Base-by-base conservation (phyloP, 1,140 invertebrate genomes). In the Apocrypta bakeri region DNA sequence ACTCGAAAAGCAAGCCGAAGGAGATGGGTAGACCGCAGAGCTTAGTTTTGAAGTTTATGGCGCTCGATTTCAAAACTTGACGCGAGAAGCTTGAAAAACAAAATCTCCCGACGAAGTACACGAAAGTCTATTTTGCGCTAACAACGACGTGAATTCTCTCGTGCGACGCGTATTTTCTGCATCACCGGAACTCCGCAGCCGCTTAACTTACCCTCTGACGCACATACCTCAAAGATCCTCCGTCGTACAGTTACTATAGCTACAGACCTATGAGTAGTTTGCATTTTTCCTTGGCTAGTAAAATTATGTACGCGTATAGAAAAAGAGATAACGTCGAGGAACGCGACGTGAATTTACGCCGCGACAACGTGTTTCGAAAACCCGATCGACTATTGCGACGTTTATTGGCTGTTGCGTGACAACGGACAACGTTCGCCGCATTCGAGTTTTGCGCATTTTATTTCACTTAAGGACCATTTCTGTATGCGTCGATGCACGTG, bases 311-410 rank as follows among this genome's bases (percentile, higher is more conserved):
- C 64, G 24, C 24, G 24, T n/a, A 14, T 7, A 14, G n/a, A 24
- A 24, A 0, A 11, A 21, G 11, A 29, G 25, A 21, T 33, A 31
- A 12, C 27, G 27, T 71, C 69, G 33, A 71, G 33, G 9, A 24
- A 73, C 25, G 21, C 21, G 71, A 73, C n/a, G 71, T 8, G 33
- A 73, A 73, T 73, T 73, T 73, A 73, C 37, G 63, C 2, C 1
- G 71, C 14, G 71, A 8, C 24, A 21, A 73, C 71, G 71, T 73
- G 71, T n/a, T 40, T 48, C 33, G 71, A 40, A 73, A 73, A 48
- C 25, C 33, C n/a, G 40, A 73, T 73, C 3, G 24, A 73, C 71
- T n/a, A 37, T 9, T 9, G 33, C 33, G 40, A 11, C 40, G 71
- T 40, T 71, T 71, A 71, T 71, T 71, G 69, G 69, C 69, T 25